These are phyloP conservation scores for Tetramorium bicarinatum DNA, from an alignment of 2,888 invertebrate genomes.

Conservation along the genomic window DNA sequence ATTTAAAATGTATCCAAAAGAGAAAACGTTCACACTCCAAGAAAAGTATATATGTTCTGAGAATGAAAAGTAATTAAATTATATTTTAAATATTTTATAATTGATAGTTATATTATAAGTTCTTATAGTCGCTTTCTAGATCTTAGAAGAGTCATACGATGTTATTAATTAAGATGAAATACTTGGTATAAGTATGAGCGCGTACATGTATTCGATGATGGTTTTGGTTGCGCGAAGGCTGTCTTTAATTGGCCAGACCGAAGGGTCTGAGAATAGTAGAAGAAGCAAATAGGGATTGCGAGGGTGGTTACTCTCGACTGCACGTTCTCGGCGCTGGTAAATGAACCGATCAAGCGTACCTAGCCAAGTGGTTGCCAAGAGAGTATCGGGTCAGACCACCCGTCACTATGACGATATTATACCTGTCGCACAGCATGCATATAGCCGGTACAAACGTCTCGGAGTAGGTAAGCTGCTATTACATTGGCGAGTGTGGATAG, in stretches of 20 bases:
- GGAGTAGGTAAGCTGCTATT: constrained; percentile 31
- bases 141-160: neutral
- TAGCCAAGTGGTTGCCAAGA: constrained; percentile 74
- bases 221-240: constrained; percentile 45
- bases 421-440: constrained; percentile 6
- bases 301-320: constrained; percentile 58
- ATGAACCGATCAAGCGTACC: constrained; percentile 76
- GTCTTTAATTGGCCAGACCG: constrained; percentile 70
- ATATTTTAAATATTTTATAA: neutral
- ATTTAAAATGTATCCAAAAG: neutral
- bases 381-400: constrained; percentile 67
- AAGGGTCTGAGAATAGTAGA: constrained; percentile 59
- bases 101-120: neutral
- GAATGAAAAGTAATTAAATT: neutral
- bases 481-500: constrained; percentile 30
- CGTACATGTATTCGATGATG: constrained; percentile 39
- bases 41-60: neutral
- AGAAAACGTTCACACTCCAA: neutral
- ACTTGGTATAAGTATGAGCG: neutral
- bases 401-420: constrained; percentile 41
- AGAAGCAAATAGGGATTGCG: constrained; percentile 65
- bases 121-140: neutral
- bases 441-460: constrained; percentile 30
- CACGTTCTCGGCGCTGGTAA: constrained; percentile 64
- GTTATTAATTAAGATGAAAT: neutral